Evolutionary conservation across 1,140 invertebrate genomes (phyloP).

Genomic region (Diuraphis noxia): DNA sequence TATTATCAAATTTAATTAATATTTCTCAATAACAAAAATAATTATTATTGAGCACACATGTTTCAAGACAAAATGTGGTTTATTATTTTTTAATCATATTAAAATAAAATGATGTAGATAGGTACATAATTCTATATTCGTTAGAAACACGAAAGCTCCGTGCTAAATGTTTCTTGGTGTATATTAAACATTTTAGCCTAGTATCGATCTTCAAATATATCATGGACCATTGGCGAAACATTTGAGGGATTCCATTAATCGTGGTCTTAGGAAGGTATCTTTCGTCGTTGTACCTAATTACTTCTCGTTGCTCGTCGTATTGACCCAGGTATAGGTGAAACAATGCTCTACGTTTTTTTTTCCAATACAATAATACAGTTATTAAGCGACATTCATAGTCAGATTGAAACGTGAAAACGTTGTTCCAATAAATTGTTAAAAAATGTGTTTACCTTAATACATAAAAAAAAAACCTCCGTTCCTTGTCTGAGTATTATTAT

Average conservation of each 20-base stretch:
- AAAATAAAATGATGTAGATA: neutral
- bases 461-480: neutral
- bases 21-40: neutral
- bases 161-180: neutral
- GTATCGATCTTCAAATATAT: neutral
- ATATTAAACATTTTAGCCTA: neutral
- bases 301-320: neutral
- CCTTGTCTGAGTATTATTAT: neutral
- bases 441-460: neutral
- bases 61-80: neutral
- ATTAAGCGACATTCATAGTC: slow-evolving; percentile 1
- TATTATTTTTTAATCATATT: neutral
- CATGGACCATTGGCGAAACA: neutral
- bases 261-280: neutral
- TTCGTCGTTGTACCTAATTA: neutral
- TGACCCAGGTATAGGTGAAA: neutral
- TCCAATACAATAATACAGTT: neutral
- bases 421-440: neutral
- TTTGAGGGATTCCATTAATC: neutral
- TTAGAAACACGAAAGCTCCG: neutral
- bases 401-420: neutral
- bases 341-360: neutral
- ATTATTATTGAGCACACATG: neutral
- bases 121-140: neutral
- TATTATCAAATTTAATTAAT: neutral